Evolutionary conservation across 2,113 vertebrate species (phyloP).

Genomic region (Leptobrachium leishanense): DNA sequence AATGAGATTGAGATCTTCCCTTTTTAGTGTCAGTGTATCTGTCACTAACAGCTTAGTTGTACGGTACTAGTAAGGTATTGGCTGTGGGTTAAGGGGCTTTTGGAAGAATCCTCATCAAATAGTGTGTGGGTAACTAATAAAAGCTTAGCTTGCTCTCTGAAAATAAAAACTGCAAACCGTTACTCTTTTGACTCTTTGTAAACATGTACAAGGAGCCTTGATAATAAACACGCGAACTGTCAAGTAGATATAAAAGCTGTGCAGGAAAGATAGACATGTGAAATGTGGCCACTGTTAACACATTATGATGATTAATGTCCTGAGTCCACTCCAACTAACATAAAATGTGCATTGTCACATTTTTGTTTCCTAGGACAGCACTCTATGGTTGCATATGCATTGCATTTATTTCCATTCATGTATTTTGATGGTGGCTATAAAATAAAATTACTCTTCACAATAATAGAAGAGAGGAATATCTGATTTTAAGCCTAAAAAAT

Average conservation of each 20-base stretch:
- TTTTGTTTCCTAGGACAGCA: background rate
- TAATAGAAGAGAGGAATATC: background rate
- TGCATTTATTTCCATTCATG: background rate
- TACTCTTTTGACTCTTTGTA: no score
- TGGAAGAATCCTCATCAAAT: no score
- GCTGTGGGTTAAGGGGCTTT: no score
- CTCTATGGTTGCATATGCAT: background rate
- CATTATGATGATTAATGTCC: constrained; percentile 1
- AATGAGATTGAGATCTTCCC: no score
- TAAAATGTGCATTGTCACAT: constrained; percentile 7
- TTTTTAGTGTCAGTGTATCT: no score
- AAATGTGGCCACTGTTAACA: background rate
- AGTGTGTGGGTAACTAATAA: no score
- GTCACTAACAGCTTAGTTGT: no score
- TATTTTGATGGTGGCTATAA: background rate
- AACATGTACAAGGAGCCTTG: background rate
- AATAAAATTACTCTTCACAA: constrained; percentile 8
- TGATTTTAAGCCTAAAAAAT: no score
- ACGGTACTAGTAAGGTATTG: no score
- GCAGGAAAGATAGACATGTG: background rate
- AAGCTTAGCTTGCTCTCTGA: no score
- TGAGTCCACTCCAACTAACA: constrained; percentile 1
- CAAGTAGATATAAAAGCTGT: background rate
- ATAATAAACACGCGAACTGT: background rate
- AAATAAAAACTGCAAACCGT: background rate